Base-by-base conservation (phyloP, 2,797 vertebrate genomes). In the Ambastaia sidthimunki region DNA sequence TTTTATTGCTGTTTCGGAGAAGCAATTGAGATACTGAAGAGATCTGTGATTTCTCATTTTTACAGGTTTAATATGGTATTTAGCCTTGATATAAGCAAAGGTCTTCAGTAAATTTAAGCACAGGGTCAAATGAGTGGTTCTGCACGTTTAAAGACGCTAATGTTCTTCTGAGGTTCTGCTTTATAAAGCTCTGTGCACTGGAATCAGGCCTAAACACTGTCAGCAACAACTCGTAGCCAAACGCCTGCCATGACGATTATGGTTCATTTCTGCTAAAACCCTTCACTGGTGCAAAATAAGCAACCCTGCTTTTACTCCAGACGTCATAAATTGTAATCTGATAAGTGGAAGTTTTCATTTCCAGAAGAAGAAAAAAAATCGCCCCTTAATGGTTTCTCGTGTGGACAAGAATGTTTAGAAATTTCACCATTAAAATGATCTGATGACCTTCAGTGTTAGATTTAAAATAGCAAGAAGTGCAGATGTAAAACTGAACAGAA, bases 171-270 rank as follows among this genome's bases (percentile, higher is more conserved):
- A 34, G 60, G 59, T 28, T 59, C 21, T 23, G 55, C 23, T 25
- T 59, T 23, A 25, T 7, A 19, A 18, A 52, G 48, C 48, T 9
- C 34, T 37, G 34, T 37, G 34, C 34, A 37, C 34, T 4, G 1
- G 34, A 37, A 7, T 0, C 0, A 37, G 18, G 48, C 48, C 71
- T 76, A 50, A 67, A 73, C 82, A 59, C 76, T 84, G 88, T 85
- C 88, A 87, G 76, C 77, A 84, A 63, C 71, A 80, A 78, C 79
- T 81, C 76, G 77, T 55, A 66, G 74, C 70, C 71, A 77, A 85
- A 68, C 84, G 84, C 60, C 82, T 73, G 79, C 81, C 52, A 72
- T 41, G 47, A 71, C 81, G 85, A 89, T 89, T 88, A 88, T 10
- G 54, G 23, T 80, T 82, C 76, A 68, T 80, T 82, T 83, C 78